Evolutionary conservation across 2,113 vertebrate species (phyloP).

Genomic region (Muscicapa adusta): DNA sequence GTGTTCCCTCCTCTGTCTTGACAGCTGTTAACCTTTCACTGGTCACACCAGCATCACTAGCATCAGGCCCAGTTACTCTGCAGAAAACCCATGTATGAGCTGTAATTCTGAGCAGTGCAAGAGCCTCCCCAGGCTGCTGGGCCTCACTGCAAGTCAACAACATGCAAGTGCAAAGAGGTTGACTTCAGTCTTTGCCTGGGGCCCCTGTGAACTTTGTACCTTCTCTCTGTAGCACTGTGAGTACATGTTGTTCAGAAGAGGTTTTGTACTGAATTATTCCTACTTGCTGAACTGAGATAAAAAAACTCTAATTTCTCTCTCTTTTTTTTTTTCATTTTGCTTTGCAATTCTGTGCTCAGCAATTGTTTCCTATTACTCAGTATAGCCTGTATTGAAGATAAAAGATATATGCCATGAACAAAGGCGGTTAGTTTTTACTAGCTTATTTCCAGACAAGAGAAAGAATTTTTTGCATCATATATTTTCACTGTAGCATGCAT

Average conservation of each 20-base stretch:
- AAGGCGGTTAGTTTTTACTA: background rate
- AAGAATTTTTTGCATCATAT: background rate
- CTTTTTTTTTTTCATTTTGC: background rate
- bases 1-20: background rate
- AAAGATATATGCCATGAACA: background rate
- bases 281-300: background rate
- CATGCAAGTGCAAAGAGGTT: fast-evolving
- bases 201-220: background rate
- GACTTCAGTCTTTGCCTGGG: background rate
- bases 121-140: background rate
- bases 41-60: background rate
- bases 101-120: background rate
- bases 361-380: background rate
- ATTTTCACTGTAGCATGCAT: background rate
- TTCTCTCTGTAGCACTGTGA: background rate
- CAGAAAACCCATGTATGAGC: background rate
- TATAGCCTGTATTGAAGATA: background rate
- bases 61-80: background rate
- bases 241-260: background rate
- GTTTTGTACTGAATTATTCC: background rate
- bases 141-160: background rate
- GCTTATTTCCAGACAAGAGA: background rate
- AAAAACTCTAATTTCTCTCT: background rate
- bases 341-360: background rate
- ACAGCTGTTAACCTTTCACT: background rate